phyloP scores from a whole-genome alignment of 2,888 invertebrate genomes.

The Ariolimax columbianus region DNA sequence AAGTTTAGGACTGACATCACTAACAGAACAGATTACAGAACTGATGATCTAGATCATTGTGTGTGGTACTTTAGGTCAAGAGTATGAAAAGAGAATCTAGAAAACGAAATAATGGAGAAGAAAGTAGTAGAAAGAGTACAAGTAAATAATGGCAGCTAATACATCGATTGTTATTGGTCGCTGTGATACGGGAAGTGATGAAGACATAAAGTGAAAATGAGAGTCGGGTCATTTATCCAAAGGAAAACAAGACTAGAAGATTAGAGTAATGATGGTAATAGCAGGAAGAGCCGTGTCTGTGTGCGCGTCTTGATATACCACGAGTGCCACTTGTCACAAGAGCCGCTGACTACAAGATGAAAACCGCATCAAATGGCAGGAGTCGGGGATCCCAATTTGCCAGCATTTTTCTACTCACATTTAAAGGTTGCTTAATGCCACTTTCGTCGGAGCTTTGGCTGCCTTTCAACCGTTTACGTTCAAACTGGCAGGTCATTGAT shows the following conservation, averaged over 20 bases:
- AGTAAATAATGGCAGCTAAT: too few relatives aligned
- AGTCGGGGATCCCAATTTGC: constrained; percentile 21
- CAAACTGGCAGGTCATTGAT: constrained; percentile 3
- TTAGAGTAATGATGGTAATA: neutral
- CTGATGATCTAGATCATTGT: too few relatives aligned
- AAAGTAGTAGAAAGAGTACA: too few relatives aligned
- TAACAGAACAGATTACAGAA: too few relatives aligned
- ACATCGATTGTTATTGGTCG: too few relatives aligned
- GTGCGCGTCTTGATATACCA: constrained; percentile 8
- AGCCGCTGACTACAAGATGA: neutral
- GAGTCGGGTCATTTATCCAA: neutral
- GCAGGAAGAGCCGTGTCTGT: neutral
- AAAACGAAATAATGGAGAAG: too few relatives aligned
- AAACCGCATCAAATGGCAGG: constrained; percentile 10
- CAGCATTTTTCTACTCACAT: neutral
- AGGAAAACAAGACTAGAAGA: constrained; percentile 24
- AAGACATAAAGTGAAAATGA: too few relatives aligned
- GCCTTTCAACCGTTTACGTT: neutral
- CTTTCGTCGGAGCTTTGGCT: neutral
- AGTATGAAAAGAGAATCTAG: too few relatives aligned
- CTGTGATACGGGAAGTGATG: too few relatives aligned
- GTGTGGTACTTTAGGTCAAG: too few relatives aligned
- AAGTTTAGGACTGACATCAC: too few relatives aligned
- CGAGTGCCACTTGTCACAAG: constrained; percentile 15
- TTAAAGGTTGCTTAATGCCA: constrained; percentile 39